Percentiles rank a stretch among this genome's conserved stretches.
Evolutionary conservation across 2,888 invertebrate genomes (phyloP).

Genomic region (Altica lythri): DNA sequence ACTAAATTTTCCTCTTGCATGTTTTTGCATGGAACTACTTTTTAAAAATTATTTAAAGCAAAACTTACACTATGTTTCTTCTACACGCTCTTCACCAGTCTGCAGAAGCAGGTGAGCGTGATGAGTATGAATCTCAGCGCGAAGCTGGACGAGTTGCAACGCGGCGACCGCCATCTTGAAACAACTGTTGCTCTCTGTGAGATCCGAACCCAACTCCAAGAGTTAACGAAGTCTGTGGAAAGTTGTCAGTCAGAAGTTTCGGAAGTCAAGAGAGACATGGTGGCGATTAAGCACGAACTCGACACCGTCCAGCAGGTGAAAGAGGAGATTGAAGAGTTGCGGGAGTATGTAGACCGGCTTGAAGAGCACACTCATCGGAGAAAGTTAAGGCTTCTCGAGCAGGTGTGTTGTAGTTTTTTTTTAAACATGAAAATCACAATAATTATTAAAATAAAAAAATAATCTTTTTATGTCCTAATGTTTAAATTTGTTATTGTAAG

Average conservation of each 20-base stretch:
- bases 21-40: no score
- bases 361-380: conserved; percentile 90
- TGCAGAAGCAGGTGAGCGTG: conserved; percentile 97
- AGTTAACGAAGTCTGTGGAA: conserved; percentile 92
- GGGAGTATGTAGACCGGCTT: conserved; percentile 89
- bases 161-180: conserved; percentile 84
- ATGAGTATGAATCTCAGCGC: conserved; percentile 96
- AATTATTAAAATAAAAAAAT: no score
- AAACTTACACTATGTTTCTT: conserved; percentile 44
- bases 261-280: conserved; percentile 93
- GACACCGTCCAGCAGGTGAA: conserved; percentile 94
- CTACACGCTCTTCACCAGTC: conserved; percentile 61
- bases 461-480: no score
- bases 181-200: conserved; percentile 93
- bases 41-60: no score
- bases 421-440: no score
- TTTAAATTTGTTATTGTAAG: no score
- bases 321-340: conserved; percentile 90
- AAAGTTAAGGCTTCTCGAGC: conserved; percentile 88
- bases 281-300: conserved; percentile 91
- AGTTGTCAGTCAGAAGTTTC: conserved; percentile 94
- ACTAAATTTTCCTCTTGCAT: no score
- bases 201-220: conserved; percentile 90
- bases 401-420: conserved; percentile 70
- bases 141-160: conserved; percentile 92